Evolutionary conservation across 1,140 invertebrate species (phyloP).

Genomic region (Hypsibius dujardini): DNA sequence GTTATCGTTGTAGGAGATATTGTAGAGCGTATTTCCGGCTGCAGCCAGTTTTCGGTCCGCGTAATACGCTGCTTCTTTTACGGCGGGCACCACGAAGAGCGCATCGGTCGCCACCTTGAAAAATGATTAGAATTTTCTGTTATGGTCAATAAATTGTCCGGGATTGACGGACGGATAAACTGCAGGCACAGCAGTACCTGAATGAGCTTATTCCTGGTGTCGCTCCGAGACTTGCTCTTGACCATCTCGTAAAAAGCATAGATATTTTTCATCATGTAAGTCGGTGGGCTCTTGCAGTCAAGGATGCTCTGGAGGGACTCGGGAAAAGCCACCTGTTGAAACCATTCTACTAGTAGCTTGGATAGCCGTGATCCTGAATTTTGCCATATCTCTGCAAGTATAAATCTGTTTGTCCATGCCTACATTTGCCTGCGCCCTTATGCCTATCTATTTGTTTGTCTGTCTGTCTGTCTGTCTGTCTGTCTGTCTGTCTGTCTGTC

Average conservation of each 20-base stretch:
- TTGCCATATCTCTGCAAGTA: too few relatives aligned
- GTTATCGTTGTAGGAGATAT: conserved; percentile 3
- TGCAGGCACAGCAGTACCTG: not conserved
- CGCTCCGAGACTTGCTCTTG: not conserved
- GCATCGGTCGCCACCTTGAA: not conserved
- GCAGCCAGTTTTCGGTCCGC: not conserved
- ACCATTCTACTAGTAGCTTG: too few relatives aligned
- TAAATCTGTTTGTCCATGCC: too few relatives aligned
- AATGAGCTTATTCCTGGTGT: not conserved
- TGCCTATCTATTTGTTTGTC: too few relatives aligned
- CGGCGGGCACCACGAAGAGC: not conserved
- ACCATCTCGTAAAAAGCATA: not conserved
- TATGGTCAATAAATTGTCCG: not conserved
- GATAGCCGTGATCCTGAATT: too few relatives aligned
- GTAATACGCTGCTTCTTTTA: not conserved
- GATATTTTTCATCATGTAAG: not conserved
- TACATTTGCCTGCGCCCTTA: too few relatives aligned
- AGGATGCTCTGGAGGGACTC: not conserved
- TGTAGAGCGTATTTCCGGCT: not conserved
- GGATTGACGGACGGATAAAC: not conserved
- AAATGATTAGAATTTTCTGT: too few relatives aligned
- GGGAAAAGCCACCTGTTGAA: not conserved
- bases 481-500: too few relatives aligned
- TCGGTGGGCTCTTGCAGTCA: not conserved
- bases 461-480: too few relatives aligned